Conservation (phyloP, 2,113 vertebrate species). For the Echinops telfairi region DNA sequence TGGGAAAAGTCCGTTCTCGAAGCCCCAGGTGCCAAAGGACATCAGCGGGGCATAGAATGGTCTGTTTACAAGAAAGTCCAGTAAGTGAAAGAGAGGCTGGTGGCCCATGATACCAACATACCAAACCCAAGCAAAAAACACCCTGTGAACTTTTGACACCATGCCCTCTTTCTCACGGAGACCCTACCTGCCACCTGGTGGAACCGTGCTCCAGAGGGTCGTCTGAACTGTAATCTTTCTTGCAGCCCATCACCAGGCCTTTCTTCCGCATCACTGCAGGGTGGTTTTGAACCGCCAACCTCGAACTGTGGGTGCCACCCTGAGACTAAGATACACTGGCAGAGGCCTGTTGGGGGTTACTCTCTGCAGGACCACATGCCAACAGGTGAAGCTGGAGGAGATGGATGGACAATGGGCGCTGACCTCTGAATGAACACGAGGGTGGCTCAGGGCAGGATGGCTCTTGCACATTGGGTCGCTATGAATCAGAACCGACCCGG, state of each 20-base stretch:
- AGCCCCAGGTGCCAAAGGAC: neutral
- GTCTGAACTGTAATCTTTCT: neutral
- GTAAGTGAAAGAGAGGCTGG: neutral
- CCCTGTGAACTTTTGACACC: neutral
- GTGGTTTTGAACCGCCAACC: neutral
- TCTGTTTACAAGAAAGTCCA: neutral
- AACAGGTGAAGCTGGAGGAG: too few relatives aligned
- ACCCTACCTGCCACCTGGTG: neutral
- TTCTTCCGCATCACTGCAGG: neutral
- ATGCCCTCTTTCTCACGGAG: neutral
- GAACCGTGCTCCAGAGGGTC: neutral
- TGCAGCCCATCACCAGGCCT: fast-evolving
- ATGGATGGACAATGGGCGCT: too few relatives aligned
- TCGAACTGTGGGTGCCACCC: neutral
- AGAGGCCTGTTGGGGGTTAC: too few relatives aligned
- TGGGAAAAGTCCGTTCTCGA: neutral
- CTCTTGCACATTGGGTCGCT: too few relatives aligned
- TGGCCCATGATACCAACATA: neutral
- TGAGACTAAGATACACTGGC: too few relatives aligned
- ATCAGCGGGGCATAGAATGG: neutral
- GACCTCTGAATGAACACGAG: too few relatives aligned
- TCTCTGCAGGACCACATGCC: too few relatives aligned
- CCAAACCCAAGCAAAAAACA: neutral
- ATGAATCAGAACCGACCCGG: neutral
- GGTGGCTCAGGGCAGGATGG: too few relatives aligned